These are phyloP conservation scores for Popillia japonica DNA, from an alignment of 1,140 invertebrate species.

Conservation along the genomic window DNA sequence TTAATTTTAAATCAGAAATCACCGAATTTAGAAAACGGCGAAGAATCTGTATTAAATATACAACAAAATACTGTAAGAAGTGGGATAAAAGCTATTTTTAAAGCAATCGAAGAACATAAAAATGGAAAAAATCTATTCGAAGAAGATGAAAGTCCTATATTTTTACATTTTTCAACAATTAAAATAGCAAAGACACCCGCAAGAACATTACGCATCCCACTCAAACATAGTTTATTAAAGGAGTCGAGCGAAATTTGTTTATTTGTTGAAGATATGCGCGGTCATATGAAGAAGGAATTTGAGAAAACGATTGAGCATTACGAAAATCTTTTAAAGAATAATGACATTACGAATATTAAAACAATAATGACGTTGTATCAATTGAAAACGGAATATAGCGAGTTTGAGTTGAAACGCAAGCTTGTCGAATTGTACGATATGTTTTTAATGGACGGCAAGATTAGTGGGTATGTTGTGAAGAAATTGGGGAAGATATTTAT, in stretches of 20 bases:
- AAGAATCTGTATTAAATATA: neutral
- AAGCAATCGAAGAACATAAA: slow-evolving; percentile 13
- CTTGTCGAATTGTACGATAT: slow-evolving; percentile 69
- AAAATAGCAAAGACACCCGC: slow-evolving; percentile 61
- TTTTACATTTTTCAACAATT: slow-evolving; percentile 61
- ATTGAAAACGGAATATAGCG: slow-evolving; percentile 70
- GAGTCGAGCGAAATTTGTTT: slow-evolving; percentile 65
- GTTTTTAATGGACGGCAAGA: slow-evolving; percentile 70
- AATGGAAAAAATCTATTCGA: slow-evolving; percentile 58
- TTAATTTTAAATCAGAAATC: slow-evolving; percentile 16
- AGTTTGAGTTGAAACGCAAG: slow-evolving; percentile 69
- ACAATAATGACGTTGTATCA: slow-evolving; percentile 68
- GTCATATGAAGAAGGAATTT: slow-evolving; percentile 64
- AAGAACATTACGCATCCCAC: slow-evolving; percentile 61
- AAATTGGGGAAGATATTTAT: slow-evolving; percentile 70
- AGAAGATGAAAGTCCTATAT: slow-evolving; percentile 58
- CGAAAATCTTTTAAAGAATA: slow-evolving; percentile 63
- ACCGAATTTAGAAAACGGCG: neutral
- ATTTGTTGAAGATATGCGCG: slow-evolving; percentile 64
- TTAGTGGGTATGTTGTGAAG: slow-evolving; percentile 68
- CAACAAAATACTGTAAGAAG: slow-evolving; percentile 5
- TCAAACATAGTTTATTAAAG: slow-evolving; percentile 64
- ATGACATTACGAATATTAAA: slow-evolving; percentile 63
- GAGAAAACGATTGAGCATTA: slow-evolving; percentile 69
- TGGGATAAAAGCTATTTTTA: slow-evolving; percentile 36